A percentile compares a stretch with the other conserved stretches of the same genome.
These are phyloP conservation scores for Barnardius zonarius DNA, from an alignment of 2,113 vertebrate species.

Conservation along the genomic window DNA sequence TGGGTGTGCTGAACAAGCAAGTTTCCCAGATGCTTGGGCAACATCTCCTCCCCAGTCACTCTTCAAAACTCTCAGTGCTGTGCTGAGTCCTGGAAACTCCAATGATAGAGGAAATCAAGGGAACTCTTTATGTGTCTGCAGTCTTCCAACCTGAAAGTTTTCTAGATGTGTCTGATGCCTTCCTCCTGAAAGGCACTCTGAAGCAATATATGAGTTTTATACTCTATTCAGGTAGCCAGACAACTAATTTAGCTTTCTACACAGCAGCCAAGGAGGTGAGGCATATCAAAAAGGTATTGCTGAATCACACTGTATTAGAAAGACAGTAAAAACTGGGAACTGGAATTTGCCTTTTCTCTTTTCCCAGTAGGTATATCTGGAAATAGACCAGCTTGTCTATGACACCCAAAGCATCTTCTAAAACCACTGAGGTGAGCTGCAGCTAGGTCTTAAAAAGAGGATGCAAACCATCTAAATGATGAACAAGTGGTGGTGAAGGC, in stretches of 20 bases:
- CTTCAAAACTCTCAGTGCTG: background rate
- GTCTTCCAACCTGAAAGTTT: background rate
- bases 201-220: background rate
- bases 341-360: background rate
- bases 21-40: background rate
- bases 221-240: background rate
- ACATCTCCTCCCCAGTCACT: fast-evolving
- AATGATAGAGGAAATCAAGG: background rate
- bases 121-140: background rate
- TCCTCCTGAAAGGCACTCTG: background rate
- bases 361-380: background rate
- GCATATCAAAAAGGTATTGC: background rate
- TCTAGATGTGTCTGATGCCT: background rate
- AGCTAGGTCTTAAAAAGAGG: background rate
- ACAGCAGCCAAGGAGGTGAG: background rate
- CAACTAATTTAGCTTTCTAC: background rate
- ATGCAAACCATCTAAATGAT: background rate
- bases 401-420: background rate
- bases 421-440: background rate
- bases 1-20: background rate
- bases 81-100: background rate
- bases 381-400: background rate
- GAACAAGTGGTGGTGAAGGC: background rate
- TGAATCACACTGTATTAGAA: background rate
- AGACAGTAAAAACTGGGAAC: background rate